phyloP scores from a whole-genome alignment of 35 echinoderm and acorn worm species.

The Chiridota heheva region DNA sequence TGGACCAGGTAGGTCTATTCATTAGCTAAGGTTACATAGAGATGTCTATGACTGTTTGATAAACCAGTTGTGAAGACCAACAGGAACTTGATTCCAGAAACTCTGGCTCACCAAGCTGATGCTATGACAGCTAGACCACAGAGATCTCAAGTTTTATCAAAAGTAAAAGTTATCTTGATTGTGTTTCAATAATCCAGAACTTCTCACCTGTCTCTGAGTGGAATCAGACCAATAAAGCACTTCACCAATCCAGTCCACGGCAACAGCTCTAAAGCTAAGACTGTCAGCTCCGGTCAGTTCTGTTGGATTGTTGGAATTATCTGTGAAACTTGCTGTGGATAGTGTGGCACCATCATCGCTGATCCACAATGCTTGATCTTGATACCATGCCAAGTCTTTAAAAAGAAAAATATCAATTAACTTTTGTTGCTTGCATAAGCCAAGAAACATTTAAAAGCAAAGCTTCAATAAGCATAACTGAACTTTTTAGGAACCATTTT shows the following conservation, averaged over 20 bases:
- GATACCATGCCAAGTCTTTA: constrained; percentile 76
- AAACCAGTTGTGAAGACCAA: no score
- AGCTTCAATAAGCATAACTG: not conserved
- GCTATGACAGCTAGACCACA: no score
- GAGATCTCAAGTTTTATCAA: no score
- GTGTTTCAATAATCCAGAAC: not conserved
- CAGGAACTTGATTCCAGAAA: no score
- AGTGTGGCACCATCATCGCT: not conserved
- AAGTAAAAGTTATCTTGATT: not conserved
- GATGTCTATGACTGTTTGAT: no score
- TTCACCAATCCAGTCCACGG: constrained; percentile 74
- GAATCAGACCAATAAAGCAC: constrained; percentile 64
- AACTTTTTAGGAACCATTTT: no score
- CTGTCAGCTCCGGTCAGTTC: constrained; percentile 2
- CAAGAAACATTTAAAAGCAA: no score
- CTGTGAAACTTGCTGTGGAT: not conserved
- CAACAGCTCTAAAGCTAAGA: constrained; percentile 23
- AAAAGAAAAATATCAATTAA: not conserved
- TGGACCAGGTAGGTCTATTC: no score
- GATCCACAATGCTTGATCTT: constrained; percentile 52
- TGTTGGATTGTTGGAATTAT: not conserved
- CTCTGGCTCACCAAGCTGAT: no score
- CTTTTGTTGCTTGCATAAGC: not conserved
- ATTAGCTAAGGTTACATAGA: no score
- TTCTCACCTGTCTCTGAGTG: constrained; percentile 31